Conservation (phyloP, 2,797 vertebrate genomes). For the Denticeps clupeoides region DNA sequence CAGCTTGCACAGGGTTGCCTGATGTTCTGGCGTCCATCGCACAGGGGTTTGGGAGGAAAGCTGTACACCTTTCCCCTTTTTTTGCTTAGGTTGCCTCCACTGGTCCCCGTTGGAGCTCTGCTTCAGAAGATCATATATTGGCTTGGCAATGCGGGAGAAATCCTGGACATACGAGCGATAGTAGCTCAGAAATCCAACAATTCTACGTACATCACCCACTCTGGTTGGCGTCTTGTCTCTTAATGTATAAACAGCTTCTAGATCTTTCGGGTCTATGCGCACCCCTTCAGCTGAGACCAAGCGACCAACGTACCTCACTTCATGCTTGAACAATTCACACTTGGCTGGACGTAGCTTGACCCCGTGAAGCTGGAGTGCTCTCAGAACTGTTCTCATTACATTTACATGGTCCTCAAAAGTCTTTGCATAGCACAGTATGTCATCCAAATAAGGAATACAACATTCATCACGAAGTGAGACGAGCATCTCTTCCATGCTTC, state of each 20-base stretch:
- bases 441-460: conserved; percentile 2
- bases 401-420: conserved; percentile 14
- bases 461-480: conserved; percentile 2
- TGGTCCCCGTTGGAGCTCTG: no score
- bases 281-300: conserved; percentile 12
- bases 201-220: conserved; percentile 7
- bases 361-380: conserved; percentile 1
- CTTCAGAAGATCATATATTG: conserved; percentile 15
- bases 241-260: conserved; percentile 10
- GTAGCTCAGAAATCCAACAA: conserved; percentile 17
- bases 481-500: conserved; percentile 12
- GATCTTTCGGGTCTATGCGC: conserved; percentile 6
- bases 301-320: conserved; percentile 10
- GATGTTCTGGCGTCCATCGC: no score
- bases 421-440: conserved; percentile 1
- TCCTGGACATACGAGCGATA: conserved; percentile 16
- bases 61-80: no score
- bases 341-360: conserved; percentile 16
- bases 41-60: no score
- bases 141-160: conserved; percentile 15
- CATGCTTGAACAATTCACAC: conserved; percentile 7
- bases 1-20: no score
- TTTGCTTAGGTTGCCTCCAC: no score
- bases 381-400: conserved; percentile 5
- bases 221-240: conserved; percentile 2